Evolutionary conservation across 2,888 invertebrate species (phyloP).

Genomic region (Epiblema foenella): DNA sequence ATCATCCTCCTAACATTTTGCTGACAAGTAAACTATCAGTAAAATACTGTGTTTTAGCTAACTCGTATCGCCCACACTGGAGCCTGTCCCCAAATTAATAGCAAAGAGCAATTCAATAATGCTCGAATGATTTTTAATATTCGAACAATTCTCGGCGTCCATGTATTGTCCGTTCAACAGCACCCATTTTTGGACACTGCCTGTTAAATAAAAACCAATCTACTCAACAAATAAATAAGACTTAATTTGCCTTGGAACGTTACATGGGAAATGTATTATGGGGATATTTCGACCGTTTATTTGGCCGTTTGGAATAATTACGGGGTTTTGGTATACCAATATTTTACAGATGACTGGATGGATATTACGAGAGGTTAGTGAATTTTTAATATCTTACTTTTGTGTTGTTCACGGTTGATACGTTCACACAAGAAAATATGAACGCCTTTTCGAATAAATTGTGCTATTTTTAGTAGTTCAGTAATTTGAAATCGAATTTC

Average conservation of each 20-base stretch:
- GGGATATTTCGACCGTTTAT: slow-evolving; percentile 47
- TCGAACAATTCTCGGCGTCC: slow-evolving; percentile 69
- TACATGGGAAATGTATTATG: slow-evolving; percentile 18
- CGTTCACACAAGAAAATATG: background rate
- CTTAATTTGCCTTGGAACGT: slow-evolving; percentile 35
- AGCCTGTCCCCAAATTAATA: slow-evolving; percentile 63
- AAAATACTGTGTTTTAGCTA: background rate
- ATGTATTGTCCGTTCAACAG: slow-evolving; percentile 70
- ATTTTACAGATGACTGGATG: slow-evolving; percentile 58
- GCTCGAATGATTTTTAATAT: slow-evolving; percentile 82
- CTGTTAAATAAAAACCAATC: slow-evolving; percentile 47
- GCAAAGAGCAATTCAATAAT: slow-evolving; percentile 79
- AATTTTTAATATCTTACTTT: slow-evolving; percentile 50
- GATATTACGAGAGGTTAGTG: slow-evolving; percentile 52
- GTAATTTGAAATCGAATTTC: background rate
- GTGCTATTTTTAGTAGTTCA: slow-evolving; percentile 8
- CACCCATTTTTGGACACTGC: slow-evolving; percentile 61
- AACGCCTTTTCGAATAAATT: background rate
- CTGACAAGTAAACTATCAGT: too few species aligned
- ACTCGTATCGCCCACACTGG: slow-evolving; percentile 51
- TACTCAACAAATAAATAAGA: slow-evolving; percentile 44
- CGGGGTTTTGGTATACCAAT: slow-evolving; percentile 52
- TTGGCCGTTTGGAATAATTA: slow-evolving; percentile 57
- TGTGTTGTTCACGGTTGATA: slow-evolving; percentile 30
- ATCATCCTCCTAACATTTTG: too few species aligned